Evolutionary conservation across 1,140 invertebrate genomes (phyloP).

Genomic region (Drosophila prosaltans): DNA sequence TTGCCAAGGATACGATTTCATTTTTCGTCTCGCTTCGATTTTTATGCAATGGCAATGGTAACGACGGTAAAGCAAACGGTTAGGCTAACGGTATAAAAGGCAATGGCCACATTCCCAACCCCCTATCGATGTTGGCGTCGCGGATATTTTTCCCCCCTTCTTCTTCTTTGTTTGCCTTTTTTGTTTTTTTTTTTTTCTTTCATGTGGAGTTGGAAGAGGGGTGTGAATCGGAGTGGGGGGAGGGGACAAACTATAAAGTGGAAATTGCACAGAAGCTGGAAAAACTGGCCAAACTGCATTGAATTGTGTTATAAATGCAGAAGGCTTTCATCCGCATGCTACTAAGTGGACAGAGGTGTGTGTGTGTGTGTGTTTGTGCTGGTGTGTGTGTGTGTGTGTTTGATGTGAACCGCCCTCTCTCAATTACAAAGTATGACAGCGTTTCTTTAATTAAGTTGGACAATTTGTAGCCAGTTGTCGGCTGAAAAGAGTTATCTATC

Average conservation of each 20-base stretch:
- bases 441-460: slow-evolving; percentile 79
- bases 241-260: slow-evolving; percentile 34
- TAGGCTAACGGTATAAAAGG: background rate
- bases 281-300: slow-evolving; percentile 7
- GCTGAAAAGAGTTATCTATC: background rate
- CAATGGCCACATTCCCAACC: slow-evolving; percentile 2
- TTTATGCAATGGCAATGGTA: background rate
- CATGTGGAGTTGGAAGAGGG: slow-evolving; percentile 21
- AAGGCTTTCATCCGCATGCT: background rate
- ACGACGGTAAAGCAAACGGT: slow-evolving; percentile 1
- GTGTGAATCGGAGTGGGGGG: background rate
- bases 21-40: slow-evolving; percentile 18
- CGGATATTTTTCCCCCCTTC: slow-evolving; percentile 62
- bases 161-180: slow-evolving; percentile 12
- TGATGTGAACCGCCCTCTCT: slow-evolving; percentile 23
- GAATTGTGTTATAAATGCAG: slow-evolving; percentile 13
- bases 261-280: slow-evolving; percentile 2
- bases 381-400: background rate
- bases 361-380: background rate
- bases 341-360: background rate
- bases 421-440: slow-evolving; percentile 76
- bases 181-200: slow-evolving; percentile 26
- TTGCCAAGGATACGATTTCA: slow-evolving; percentile 66
- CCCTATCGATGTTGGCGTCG: slow-evolving; percentile 40
- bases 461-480: slow-evolving; percentile 76